Conservation (phyloP, 2,888 invertebrate species). For the Minunthozetes semirufus region DNA sequence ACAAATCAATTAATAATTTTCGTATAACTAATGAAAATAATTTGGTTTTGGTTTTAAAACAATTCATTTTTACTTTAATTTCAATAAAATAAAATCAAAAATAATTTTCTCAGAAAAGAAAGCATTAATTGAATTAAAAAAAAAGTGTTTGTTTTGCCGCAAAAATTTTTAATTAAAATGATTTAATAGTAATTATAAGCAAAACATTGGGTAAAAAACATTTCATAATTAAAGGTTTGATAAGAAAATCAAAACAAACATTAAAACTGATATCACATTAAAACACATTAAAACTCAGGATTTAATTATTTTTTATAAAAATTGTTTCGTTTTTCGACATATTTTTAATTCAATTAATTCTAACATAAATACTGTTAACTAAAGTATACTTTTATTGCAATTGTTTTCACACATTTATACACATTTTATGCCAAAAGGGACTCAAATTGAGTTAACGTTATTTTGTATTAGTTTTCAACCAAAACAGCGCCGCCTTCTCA, state of each 20-base stretch:
- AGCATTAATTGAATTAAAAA: no score
- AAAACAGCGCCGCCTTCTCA: no score
- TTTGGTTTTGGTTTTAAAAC: no score
- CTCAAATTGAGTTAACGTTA: no score
- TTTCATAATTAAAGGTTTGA: slow-evolving; percentile 6
- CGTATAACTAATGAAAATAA: no score
- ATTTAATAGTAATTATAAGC: not conserved
- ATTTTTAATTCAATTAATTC: not conserved
- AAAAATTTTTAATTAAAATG: not conserved
- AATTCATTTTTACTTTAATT: no score
- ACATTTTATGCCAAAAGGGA: not conserved
- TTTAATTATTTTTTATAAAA: not conserved
- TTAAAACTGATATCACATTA: not conserved
- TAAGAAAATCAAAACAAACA: slow-evolving; percentile 5
- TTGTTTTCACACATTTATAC: not conserved
- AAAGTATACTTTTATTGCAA: not conserved
- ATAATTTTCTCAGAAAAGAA: no score
- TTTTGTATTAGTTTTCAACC: no score
- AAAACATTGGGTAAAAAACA: not conserved
- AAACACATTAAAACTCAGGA: no score
- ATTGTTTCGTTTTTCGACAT: not conserved
- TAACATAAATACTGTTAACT: not conserved
- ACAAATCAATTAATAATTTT: no score
- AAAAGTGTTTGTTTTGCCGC: no score
- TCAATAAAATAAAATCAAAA: no score